These are phyloP conservation scores for Tetrao urogallus DNA, from an alignment of 2,113 vertebrate genomes.

Conservation along the genomic window DNA sequence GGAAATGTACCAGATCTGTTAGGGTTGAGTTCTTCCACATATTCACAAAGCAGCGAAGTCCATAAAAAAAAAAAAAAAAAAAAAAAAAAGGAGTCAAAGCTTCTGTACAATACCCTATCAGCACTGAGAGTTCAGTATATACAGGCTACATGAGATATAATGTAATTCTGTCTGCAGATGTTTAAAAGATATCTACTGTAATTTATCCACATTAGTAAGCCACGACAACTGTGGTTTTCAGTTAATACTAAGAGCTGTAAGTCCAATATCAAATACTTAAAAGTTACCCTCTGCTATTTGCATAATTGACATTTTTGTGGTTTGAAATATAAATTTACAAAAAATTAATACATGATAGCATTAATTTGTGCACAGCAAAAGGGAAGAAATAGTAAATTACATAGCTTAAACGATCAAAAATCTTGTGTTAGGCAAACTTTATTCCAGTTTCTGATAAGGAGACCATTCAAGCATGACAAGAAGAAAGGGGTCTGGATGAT, in stretches of 20 bases:
- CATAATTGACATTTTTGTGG: neutral
- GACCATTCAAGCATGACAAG: neutral
- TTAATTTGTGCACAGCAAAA: neutral
- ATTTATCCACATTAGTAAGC: neutral
- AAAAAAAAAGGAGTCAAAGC: neutral
- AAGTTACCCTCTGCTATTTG: neutral
- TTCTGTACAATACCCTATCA: neutral
- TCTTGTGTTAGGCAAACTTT: neutral
- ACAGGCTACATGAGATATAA: neutral
- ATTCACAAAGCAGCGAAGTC: neutral
- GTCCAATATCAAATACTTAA: neutral
- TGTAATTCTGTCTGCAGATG: neutral
- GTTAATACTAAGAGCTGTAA: neutral
- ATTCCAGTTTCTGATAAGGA: neutral
- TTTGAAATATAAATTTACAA: neutral
- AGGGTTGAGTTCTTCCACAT: neutral
- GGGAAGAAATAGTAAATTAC: neutral
- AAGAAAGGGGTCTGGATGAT: neutral
- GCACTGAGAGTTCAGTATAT: neutral
- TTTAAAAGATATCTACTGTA: neutral
- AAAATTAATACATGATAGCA: neutral
- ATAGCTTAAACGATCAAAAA: neutral
- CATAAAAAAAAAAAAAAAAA: neutral
- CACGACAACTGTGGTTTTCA: neutral
- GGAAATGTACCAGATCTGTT: accelerated